Evolutionary conservation across 1,140 invertebrate species (phyloP).

Genomic region (Antheraea mylitta): DNA sequence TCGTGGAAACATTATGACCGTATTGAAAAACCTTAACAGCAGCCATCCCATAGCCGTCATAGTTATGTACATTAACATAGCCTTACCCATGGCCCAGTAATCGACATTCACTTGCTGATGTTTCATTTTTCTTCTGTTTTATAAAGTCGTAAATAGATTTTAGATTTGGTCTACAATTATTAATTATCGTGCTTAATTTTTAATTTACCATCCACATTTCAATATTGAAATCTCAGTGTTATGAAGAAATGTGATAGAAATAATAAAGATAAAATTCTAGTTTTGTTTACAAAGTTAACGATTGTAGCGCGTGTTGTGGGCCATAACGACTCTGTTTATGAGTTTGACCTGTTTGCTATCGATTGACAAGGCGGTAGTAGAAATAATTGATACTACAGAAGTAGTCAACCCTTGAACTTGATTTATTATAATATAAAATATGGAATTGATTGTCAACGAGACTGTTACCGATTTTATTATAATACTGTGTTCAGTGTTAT

Average conservation of each 20-base stretch:
- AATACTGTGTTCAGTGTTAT: too few relatives aligned
- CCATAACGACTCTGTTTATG: constrained; percentile 21
- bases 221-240: too few relatives aligned
- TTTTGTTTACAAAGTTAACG: neutral
- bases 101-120: constrained; percentile 76
- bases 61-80: constrained; percentile 65
- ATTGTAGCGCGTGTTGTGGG: neutral
- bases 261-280: constrained; percentile 5
- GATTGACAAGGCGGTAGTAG: constrained; percentile 40
- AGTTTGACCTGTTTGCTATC: constrained; percentile 56
- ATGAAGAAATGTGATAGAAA: neutral
- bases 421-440: neutral
- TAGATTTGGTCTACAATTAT: too few relatives aligned
- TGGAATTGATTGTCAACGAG: neutral
- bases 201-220: too few relatives aligned
- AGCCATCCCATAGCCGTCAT: constrained; percentile 72
- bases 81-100: constrained; percentile 72
- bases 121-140: constrained; percentile 55
- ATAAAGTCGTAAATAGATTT: neutral
- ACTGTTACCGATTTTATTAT: too few relatives aligned
- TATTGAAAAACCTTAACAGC: constrained; percentile 71
- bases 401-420: constrained; percentile 29
- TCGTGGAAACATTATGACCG: constrained; percentile 70
- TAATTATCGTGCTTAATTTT: too few relatives aligned
- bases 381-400: constrained; percentile 61